Evolutionary conservation across 2,797 vertebrate genomes (phyloP), one percentile per base, ranked within the genome.

Genomic region (Limnodromus scolopaceus): DNA sequence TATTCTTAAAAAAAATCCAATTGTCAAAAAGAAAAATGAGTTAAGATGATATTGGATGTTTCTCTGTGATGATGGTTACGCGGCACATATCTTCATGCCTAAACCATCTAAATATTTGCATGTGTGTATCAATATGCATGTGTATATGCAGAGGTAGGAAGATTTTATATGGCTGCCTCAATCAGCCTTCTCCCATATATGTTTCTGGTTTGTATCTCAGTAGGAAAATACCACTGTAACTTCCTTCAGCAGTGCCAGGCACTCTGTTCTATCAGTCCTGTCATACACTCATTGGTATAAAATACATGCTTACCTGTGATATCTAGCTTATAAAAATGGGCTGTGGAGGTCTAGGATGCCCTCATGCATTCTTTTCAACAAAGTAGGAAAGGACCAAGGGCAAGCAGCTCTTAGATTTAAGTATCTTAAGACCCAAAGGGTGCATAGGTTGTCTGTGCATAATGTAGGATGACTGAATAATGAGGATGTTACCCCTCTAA

Each of bases 361-460:
- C 15, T 85, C 13, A 28, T 1, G 1, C 8, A 28, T 34, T 71
- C 45, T 84, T 71, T 79, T 60, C 17, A 24, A 27, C 13, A 32
- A 55, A 78, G 32, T 6, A 34, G 24, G 22, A 66, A 25, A 72
- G 19, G 25, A 72, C 18, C 5, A 36, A 0, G 0, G 0, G 28
- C 2, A 2, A 71, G 5, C 19, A 76, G 20, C 20, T 69, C 45
- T 57, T 51, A 51, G 19, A 51, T 49, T 65, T 24, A 49, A 74
- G 46, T 39, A 54, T 36, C 43, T 83, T 55, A 76, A 70, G 68
- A 84, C 12, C 3, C 49, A 45, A 53, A 66, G n/a, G 27, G 13
- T 74, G 16, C 34, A 63, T 16, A 83, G 19, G n/a, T 66, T 13
- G 60, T 60, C 34, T 65, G 16, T 68, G 10, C 17, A n/a, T 60